phyloP scores from a whole-genome alignment of 2,888 invertebrate species.

The Dascillus cervinus region DNA sequence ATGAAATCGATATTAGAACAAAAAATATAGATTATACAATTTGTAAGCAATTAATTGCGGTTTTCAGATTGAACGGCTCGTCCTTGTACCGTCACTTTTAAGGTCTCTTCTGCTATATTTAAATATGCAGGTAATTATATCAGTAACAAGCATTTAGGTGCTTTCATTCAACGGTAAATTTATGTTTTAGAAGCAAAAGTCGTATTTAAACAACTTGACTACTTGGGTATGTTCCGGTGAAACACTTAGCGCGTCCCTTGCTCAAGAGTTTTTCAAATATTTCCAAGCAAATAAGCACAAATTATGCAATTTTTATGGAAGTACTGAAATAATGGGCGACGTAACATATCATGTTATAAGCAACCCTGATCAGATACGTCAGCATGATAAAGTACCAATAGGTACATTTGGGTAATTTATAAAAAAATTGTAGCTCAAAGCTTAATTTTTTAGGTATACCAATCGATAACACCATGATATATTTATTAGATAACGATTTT shows the following conservation, averaged over 20 bases:
- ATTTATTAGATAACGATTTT: constrained; percentile 68
- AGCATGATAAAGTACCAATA: constrained; percentile 68
- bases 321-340: constrained; percentile 88
- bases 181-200: constrained; percentile 43
- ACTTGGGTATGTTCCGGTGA: constrained; percentile 88
- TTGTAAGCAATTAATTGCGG: too few relatives aligned
- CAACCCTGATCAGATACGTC: constrained; percentile 51
- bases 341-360: constrained; percentile 71
- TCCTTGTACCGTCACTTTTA: constrained; percentile 77
- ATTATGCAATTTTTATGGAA: constrained; percentile 84
- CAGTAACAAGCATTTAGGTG: too few relatives aligned
- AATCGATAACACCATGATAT: constrained; percentile 72
- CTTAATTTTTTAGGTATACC: constrained; percentile 53
- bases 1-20: too few relatives aligned
- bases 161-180: too few relatives aligned
- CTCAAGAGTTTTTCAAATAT: constrained; percentile 66
- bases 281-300: constrained; percentile 58
- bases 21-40: too few relatives aligned
- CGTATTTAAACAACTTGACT: constrained; percentile 52
- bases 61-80: constrained; percentile 67
- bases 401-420: constrained; percentile 48
- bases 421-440: neutral
- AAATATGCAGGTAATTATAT: constrained; percentile 50
- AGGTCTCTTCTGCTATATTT: constrained; percentile 71
- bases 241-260: constrained; percentile 61